Base-by-base conservation (phyloP, 2,888 invertebrate genomes). In the Augochlorella aurata region DNA sequence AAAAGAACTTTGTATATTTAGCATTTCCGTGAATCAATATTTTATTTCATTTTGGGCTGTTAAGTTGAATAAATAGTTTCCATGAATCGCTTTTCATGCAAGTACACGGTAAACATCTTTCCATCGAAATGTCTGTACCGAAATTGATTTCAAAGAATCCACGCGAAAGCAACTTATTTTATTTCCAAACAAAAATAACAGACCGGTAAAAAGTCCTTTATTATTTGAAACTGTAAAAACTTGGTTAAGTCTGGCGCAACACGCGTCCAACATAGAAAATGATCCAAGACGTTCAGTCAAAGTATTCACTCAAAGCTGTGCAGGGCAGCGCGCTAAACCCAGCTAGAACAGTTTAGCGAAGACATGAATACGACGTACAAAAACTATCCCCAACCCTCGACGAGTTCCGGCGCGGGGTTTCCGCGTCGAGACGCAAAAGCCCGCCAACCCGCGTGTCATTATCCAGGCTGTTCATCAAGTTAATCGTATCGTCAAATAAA, bases 401-500 rank as follows among this genome's bases (percentile, higher is more conserved):
- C 29, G 9, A 63, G 18, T 63, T 58, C 8, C 58, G 8, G 63
- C 47, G 12, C 47, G 10, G 12, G 18, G 29, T 38, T 63, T 38
- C 38, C 4, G 63, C 29, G 29, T 14, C 14, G n/a, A 47, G 45
- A 61, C 61, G 47, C 18, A 61, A 45, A 78, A 52, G n/a, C 18
- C 52, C 52, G 16, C 7, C 8, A 14, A n/a, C 8, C 24, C 10
- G 38, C 21, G 52, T 47, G 16, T 44, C 63, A 29, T 45, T 44
- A 66, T 71, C 71, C 66, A 5, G 24, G 45, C 52, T 47, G 29
- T 50, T 29, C 54, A 45, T 50, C 47, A 18, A 61, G 54, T 74
- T 67, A 74, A 79, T 79, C 75, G 52, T 72, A 68, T 54, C 82
- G 47, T 47, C 58, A 63, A 82, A 54, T 71, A 69, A 81, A 45